Evolutionary conservation across 2,888 invertebrate genomes (phyloP), one percentile per base, ranked within the genome.

Genomic region (Coleophora flavipennella): DNA sequence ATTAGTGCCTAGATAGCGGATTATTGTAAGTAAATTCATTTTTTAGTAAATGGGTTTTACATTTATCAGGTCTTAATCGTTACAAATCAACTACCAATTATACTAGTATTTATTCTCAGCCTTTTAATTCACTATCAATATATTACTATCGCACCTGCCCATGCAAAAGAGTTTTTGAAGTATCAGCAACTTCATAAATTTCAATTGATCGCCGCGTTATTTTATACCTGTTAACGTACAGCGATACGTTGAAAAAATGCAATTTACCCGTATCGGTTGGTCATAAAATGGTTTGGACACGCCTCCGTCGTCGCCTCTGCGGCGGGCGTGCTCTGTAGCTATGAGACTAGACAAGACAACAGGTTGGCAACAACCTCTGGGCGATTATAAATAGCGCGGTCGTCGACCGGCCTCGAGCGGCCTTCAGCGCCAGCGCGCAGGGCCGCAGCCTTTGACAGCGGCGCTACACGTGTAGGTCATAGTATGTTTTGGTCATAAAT

Each of bases 361-460:
- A 29, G 29, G 29, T 29, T 29, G 6, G 29, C 29, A 29, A 11
- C 11, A 10, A 29, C 10, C 29, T 29, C 29, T 10, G 13, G 31
- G 35, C 25, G 60, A 20, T n/a, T 77, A 80, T 78, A 77, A 80
- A 83, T 81, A 81, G 81, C 72, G 53, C 62, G 78, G 79, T 80
- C 83, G 66, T 49, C 62, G 80, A 75, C 81, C 83, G 83, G 70
- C 83, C 83, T 84, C 69, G 62, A 48, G 55, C 79, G 83, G 69
- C 83, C 83, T 83, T 83, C 83, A 69, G 71, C 65, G 20, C n/a
- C n/a, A n/a, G n/a, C n/a, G 53, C 51, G 48, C 57, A 52, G 54
- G 49, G 55, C 55, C 51, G 45, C 52, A 8, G 33, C 13, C 33
- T 33, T 29, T 9, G 29, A 10, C 29, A 29, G 29, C 1, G 29